Conservation (phyloP, 2,888 invertebrate genomes). For the Amphiduros pacificus region DNA sequence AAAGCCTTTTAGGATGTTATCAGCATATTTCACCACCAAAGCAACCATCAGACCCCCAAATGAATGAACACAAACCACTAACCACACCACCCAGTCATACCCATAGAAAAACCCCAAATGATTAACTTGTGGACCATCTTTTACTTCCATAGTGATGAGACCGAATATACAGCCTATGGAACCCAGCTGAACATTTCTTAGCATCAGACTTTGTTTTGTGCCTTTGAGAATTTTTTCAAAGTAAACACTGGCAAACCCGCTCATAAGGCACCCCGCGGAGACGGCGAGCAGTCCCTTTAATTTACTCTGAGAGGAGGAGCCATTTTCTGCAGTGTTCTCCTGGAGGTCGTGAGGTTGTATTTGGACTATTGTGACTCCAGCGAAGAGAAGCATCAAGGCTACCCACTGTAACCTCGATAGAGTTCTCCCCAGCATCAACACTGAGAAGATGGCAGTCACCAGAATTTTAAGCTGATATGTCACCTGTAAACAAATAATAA, state of each 20-base stretch:
- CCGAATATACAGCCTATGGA: background rate
- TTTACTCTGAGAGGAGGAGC: too few relatives aligned
- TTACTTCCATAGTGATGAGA: background rate
- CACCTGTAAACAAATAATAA: constrained; percentile 52
- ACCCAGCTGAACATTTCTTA: background rate
- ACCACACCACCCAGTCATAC: constrained; percentile 41
- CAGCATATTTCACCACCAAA: constrained; percentile 97
- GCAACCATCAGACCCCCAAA: constrained; percentile 96
- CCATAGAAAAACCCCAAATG: background rate
- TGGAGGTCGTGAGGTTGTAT: constrained; percentile 42
- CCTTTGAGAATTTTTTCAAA: background rate
- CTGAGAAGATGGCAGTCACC: constrained; percentile 63
- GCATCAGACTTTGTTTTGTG: background rate
- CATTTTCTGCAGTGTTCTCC: too few relatives aligned
- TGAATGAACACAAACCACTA: constrained; percentile 82
- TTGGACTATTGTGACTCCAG: constrained; percentile 62
- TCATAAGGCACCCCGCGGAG: background rate
- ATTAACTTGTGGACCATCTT: background rate
- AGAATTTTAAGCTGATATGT: constrained; percentile 64
- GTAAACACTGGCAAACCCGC: background rate
- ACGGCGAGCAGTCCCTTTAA: background rate
- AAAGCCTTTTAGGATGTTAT: constrained; percentile 96
- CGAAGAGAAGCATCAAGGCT: constrained; percentile 59
- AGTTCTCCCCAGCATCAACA: constrained; percentile 58
- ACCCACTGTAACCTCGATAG: constrained; percentile 61